phyloP scores from a whole-genome alignment of 2,113 vertebrate species.

The Ceratotherium simum region DNA sequence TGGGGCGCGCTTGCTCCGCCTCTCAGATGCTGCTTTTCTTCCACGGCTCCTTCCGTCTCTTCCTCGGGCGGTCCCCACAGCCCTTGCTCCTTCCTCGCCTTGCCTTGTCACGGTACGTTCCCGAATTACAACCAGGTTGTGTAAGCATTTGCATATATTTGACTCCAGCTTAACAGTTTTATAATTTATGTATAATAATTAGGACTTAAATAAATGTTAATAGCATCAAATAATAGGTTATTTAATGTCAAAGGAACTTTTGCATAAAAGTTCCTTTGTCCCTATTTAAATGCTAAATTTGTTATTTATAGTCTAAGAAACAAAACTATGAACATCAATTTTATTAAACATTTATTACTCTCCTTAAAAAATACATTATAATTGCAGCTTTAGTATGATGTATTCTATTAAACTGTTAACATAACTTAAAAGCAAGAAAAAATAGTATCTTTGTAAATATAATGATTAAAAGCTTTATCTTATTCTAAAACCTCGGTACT shows the following conservation, averaged over 20 bases:
- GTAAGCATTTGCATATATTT: background rate
- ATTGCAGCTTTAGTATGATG: background rate
- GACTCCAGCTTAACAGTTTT: background rate
- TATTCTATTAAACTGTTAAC: background rate
- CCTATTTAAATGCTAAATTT: background rate
- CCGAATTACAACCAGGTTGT: background rate
- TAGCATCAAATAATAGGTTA: background rate
- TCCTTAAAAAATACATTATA: background rate
- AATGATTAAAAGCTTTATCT: background rate
- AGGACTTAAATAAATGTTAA: background rate
- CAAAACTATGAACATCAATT: background rate
- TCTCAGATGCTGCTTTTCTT: background rate
- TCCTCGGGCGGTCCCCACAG: background rate
- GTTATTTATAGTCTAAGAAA: background rate
- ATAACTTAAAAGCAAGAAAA: conserved; percentile 8
- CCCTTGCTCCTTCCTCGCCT: background rate
- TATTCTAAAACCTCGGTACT: background rate
- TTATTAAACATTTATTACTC: background rate
- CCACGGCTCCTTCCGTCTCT: background rate
- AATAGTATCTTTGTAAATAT: background rate
- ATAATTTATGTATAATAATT: background rate
- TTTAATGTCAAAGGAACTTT: background rate
- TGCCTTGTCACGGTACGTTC: background rate
- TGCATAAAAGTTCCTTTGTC: background rate
- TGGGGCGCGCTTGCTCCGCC: background rate